Evolutionary conservation across 2,113 vertebrate species (phyloP).

Genomic region (Pontoporia blainvillei): DNA sequence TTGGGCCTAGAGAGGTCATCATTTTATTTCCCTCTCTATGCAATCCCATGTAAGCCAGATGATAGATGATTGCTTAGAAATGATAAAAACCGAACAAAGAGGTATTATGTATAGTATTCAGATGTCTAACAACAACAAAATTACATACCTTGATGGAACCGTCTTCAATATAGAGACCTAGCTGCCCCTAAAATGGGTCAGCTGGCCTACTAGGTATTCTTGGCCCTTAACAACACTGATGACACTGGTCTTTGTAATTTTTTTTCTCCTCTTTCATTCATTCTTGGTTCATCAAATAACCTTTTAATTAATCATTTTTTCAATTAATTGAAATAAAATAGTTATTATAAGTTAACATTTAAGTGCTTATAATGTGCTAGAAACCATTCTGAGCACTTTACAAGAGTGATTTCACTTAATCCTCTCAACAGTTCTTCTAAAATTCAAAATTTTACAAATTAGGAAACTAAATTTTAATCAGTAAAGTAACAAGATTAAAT

Average conservation of each 20-base stretch:
- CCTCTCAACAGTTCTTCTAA: neutral
- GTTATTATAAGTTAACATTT: neutral
- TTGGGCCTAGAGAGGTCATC: neutral
- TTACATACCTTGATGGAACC: accelerated
- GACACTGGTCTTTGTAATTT: neutral
- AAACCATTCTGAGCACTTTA: neutral
- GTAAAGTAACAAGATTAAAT: neutral
- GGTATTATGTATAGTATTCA: neutral
- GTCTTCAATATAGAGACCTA: neutral
- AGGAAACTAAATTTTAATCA: neutral
- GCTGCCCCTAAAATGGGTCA: neutral
- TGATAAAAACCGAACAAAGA: neutral
- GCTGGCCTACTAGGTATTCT: neutral
- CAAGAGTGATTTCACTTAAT: neutral
- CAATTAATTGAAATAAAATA: neutral
- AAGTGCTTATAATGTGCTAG: neutral
- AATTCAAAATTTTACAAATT: neutral
- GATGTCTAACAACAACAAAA: neutral
- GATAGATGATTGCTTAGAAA: neutral
- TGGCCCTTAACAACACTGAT: neutral
- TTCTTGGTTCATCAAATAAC: neutral
- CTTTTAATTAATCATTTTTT: neutral
- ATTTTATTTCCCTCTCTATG: neutral
- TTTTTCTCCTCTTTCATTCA: neutral
- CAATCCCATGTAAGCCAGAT: neutral